Evolutionary conservation across 1,140 invertebrate species (phyloP).

Genomic region (Anoplolepis gracilipes): DNA sequence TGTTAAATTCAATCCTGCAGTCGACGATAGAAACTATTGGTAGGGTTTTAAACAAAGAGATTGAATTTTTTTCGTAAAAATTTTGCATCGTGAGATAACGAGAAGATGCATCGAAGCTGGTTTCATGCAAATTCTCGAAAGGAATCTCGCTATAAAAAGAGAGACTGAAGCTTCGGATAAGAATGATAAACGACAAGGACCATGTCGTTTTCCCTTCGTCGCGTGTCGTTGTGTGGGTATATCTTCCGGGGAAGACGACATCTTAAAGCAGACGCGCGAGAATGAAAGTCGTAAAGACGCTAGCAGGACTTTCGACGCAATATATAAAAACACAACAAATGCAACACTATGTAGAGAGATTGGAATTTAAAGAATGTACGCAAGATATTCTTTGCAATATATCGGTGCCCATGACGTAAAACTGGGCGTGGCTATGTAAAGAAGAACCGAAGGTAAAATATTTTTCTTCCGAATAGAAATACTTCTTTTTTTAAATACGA

Average conservation of each 20-base stretch:
- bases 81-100: neutral
- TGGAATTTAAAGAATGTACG: neutral
- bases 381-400: neutral
- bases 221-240: slow-evolving; percentile 11
- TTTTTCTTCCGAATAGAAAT: neutral
- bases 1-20: neutral
- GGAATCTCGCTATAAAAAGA: neutral
- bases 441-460: neutral
- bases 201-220: slow-evolving; percentile 36
- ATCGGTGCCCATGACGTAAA: neutral
- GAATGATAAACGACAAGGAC: slow-evolving; percentile 51
- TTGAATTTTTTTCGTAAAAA: neutral
- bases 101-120: slow-evolving; percentile 32
- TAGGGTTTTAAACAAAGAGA: neutral
- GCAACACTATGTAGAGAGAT: neutral
- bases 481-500: neutral
- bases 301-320: slow-evolving; percentile 25
- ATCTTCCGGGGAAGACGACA: slow-evolving; percentile 40
- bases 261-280: slow-evolving; percentile 56
- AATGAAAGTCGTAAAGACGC: neutral
- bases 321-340: neutral
- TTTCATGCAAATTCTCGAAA: slow-evolving; percentile 31
- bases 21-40: neutral
- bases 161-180: slow-evolving; percentile 35
- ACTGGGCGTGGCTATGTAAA: slow-evolving; percentile 33